Conservation (phyloP, 2,797 vertebrate species). For the Pelodytes ibericus region DNA sequence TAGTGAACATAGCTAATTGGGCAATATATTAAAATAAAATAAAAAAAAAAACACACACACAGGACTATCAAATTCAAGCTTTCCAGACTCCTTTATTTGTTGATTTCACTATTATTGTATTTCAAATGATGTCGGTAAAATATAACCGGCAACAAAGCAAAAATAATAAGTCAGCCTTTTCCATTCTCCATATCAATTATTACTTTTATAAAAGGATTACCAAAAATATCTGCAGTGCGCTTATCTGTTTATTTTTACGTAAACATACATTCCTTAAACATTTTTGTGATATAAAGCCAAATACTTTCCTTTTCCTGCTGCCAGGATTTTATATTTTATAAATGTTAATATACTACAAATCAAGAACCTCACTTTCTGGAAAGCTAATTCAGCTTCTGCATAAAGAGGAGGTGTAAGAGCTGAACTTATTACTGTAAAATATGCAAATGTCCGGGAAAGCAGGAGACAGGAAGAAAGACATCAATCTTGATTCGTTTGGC, state of each 20-base stretch:
- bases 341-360: background rate
- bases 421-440: slow-evolving; percentile 1
- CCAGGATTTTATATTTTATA: slow-evolving; percentile 12
- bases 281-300: background rate
- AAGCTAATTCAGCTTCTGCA: background rate
- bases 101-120: no score
- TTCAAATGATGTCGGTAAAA: no score
- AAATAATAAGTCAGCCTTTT: no score
- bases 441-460: slow-evolving; percentile 2
- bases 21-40: no score
- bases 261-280: background rate
- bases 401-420: background rate
- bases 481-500: background rate
- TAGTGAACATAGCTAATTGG: no score
- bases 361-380: background rate
- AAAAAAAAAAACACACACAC: no score
- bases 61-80: no score
- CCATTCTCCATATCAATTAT: background rate
- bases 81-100: no score
- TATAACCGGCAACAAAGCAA: no score
- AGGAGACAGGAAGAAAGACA: slow-evolving; percentile 13
- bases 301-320: background rate
- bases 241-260: background rate
- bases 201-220: background rate
- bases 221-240: background rate